phyloP scores from a whole-genome alignment of 1,140 invertebrate species.

The Lamellibrachia luymesi region DNA sequence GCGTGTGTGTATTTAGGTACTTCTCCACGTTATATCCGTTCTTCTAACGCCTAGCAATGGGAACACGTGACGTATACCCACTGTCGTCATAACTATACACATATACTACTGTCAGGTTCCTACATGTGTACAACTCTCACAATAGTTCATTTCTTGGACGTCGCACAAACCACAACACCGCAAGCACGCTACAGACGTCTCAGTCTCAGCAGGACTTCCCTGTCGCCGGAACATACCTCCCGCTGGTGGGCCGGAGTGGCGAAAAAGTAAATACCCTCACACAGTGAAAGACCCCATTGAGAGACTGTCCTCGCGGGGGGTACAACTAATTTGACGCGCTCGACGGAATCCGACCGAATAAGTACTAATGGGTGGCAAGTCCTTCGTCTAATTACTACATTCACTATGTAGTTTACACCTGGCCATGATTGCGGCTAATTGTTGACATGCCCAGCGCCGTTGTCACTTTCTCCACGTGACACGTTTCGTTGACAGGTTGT shows the following conservation, averaged over 20 bases:
- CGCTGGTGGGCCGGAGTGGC: too few relatives aligned
- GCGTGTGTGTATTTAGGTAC: background rate
- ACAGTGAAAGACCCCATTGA: background rate
- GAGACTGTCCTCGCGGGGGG: background rate
- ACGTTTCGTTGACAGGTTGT: background rate
- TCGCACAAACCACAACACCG: background rate
- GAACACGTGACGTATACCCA: background rate
- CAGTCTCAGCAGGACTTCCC: background rate
- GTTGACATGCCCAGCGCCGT: background rate
- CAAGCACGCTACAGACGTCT: background rate
- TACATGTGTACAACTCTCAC: background rate
- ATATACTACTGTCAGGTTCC: background rate
- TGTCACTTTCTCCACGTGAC: background rate
- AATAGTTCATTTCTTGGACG: background rate
- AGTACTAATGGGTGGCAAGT: background rate
- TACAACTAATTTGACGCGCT: conserved; percentile 4
- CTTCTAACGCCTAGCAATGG: background rate
- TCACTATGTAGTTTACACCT: background rate
- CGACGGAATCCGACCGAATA: background rate
- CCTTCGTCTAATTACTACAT: background rate
- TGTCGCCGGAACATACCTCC: background rate
- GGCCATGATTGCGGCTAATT: background rate
- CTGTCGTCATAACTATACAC: background rate
- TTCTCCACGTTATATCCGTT: background rate
- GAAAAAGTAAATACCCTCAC: background rate